Evolutionary conservation across 2,797 vertebrate species (phyloP).

Genomic region (Aeoliscus strigatus): DNA sequence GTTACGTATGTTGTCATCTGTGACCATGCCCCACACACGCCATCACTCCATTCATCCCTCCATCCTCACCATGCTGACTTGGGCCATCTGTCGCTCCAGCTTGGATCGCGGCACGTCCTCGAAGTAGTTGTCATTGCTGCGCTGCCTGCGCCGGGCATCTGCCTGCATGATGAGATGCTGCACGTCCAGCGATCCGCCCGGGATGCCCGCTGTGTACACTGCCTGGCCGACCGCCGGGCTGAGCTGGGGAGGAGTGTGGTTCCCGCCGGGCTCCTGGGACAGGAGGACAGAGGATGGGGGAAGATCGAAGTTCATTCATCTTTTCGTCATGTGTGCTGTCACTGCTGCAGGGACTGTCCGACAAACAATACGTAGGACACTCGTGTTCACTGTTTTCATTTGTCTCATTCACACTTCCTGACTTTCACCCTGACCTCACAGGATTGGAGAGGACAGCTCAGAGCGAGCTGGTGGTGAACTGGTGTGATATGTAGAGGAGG

Average conservation of each 20-base stretch:
- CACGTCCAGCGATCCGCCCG: constrained; percentile 95
- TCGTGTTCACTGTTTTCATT: constrained; percentile 11
- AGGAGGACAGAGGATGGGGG: neutral
- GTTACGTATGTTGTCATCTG: neutral
- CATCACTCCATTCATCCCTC: constrained; percentile 43
- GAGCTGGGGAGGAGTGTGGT: constrained; percentile 96
- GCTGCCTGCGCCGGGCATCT: constrained; percentile 94
- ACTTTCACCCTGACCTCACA: too few relatives aligned
- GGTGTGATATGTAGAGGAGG: too few relatives aligned
- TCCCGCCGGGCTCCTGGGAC: constrained; percentile 89
- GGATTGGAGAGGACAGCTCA: too few relatives aligned
- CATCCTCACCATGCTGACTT: constrained; percentile 88
- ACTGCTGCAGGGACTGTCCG: constrained; percentile 27
- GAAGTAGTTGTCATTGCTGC: constrained; percentile 98
- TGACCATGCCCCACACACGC: constrained; percentile 23
- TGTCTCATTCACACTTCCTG: too few relatives aligned
- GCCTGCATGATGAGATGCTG: constrained; percentile 99
- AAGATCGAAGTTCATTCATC: constrained; percentile 40
- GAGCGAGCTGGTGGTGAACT: too few relatives aligned
- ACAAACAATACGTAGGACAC: constrained; percentile 38
- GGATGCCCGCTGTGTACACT: constrained; percentile 83
- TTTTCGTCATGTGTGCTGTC: constrained; percentile 43
- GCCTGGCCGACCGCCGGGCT: constrained; percentile 93
- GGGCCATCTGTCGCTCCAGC: constrained; percentile 99
- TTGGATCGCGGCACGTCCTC: constrained; percentile 98